phyloP scores from a whole-genome alignment of 2,888 invertebrate species.

The Xylocampa areola region DNA sequence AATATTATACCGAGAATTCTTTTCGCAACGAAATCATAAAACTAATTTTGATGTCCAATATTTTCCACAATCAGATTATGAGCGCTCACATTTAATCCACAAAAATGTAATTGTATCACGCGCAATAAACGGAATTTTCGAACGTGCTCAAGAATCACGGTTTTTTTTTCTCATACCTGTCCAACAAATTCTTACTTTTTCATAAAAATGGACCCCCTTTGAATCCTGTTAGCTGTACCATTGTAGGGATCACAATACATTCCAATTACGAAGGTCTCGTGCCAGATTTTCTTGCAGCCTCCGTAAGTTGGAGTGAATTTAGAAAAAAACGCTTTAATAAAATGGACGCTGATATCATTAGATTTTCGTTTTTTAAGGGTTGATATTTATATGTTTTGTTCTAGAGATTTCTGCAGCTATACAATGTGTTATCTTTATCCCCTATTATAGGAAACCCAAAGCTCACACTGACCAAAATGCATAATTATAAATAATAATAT shows the following conservation, averaged over 20 bases:
- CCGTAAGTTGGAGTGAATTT: conserved; percentile 46
- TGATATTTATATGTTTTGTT: conserved; percentile 1
- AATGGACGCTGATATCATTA: conserved; percentile 24
- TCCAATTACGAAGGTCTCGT: conserved; percentile 67
- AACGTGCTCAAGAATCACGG: conserved; percentile 35
- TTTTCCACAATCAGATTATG: neutral
- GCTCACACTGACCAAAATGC: too few relatives aligned
- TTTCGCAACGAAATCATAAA: neutral
- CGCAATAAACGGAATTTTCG: conserved; percentile 27
- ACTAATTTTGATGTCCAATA: neutral
- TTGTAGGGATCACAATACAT: conserved; percentile 74
- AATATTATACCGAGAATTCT: neutral
- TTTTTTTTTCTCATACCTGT: conserved; percentile 41
- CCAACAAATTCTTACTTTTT: conserved; percentile 62
- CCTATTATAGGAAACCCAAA: too few relatives aligned
- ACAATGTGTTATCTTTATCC: too few relatives aligned
- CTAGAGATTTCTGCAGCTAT: too few relatives aligned
- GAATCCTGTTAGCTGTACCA: conserved; percentile 67
- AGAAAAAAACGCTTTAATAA: conserved; percentile 29
- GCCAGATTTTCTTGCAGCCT: conserved; percentile 52
- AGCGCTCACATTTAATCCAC: neutral
- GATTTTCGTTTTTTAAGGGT: conserved; percentile 15
- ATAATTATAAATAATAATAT: too few relatives aligned
- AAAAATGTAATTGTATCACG: conserved; percentile 9
- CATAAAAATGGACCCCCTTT: conserved; percentile 66